Evolutionary conservation across 2,113 vertebrate genomes (phyloP).

Genomic region (Solea solea): DNA sequence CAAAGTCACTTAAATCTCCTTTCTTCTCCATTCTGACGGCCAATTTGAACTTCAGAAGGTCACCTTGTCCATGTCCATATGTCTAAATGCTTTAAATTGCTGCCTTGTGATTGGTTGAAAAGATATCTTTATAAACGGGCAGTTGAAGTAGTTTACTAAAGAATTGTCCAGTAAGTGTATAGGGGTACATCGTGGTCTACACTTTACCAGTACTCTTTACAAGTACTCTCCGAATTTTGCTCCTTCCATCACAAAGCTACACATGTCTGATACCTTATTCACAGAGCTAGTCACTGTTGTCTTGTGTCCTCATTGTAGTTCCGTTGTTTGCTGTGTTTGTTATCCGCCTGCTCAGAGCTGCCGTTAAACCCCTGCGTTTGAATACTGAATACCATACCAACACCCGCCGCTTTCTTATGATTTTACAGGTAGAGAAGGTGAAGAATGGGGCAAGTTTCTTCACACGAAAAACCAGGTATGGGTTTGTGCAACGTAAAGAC

Average conservation of each 20-base stretch:
- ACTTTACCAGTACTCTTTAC: no score
- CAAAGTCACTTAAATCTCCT: no score
- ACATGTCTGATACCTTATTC: conserved; percentile 11
- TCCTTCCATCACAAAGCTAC: not conserved
- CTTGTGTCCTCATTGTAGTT: not conserved
- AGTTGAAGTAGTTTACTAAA: no score
- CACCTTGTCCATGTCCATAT: no score
- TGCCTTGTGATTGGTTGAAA: no score
- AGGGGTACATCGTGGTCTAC: no score
- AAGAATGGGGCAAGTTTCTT: conserved; percentile 98
- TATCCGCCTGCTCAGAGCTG: not conserved
- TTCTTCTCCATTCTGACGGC: no score
- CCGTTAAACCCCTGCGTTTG: not conserved
- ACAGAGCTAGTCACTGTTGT: conserved; percentile 7
- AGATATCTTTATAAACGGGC: no score
- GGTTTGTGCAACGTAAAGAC: fast-evolving
- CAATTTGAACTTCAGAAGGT: no score
- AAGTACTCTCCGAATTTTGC: conserved; percentile 12
- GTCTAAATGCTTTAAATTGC: no score
- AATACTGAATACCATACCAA: not conserved
- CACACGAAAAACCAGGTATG: conserved; percentile 98
- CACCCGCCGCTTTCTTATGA: conserved; percentile 50
- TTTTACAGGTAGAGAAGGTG: conserved; percentile 87
- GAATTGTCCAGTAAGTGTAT: no score
- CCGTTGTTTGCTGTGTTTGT: not conserved